phyloP scores from a whole-genome alignment of 2,888 invertebrate species.

The Hyppa rectilinea region DNA sequence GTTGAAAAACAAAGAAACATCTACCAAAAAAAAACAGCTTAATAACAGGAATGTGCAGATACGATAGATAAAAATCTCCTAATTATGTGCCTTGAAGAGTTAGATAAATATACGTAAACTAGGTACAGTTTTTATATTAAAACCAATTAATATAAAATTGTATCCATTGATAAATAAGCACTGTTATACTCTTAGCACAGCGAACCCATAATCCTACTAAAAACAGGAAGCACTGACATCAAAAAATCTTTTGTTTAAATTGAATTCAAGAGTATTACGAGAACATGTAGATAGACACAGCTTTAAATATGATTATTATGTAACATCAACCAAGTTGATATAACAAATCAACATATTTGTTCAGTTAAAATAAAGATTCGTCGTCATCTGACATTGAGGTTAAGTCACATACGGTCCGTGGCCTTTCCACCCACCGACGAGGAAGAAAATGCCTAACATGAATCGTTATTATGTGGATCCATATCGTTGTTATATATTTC shows the following conservation, averaged over 20 bases:
- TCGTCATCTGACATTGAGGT: slow-evolving; percentile 16
- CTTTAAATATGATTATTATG: neutral
- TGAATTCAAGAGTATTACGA: neutral
- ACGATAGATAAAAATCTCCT: neutral
- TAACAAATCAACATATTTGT: slow-evolving; percentile 6
- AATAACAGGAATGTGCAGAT: neutral
- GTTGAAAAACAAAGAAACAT: neutral
- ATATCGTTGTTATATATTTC: too few species aligned
- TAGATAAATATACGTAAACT: neutral
- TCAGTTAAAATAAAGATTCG: neutral
- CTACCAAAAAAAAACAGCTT: neutral
- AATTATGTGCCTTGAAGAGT: too few species aligned
- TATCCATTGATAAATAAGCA: neutral
- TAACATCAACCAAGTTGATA: slow-evolving; percentile 14
- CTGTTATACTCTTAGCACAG: slow-evolving; percentile 12
- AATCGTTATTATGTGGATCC: neutral
- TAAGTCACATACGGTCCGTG: slow-evolving; percentile 1
- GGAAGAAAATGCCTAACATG: slow-evolving; percentile 27
- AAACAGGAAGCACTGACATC: neutral
- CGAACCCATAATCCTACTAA: slow-evolving; percentile 1
- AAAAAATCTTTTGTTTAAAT: slow-evolving; percentile 1
- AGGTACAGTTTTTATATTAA: too few species aligned
- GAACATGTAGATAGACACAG: neutral
- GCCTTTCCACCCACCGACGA: slow-evolving; percentile 7
- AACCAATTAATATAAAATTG: neutral